phyloP scores from a whole-genome alignment of 2,888 invertebrate species.

The Crioceris asparagi region DNA sequence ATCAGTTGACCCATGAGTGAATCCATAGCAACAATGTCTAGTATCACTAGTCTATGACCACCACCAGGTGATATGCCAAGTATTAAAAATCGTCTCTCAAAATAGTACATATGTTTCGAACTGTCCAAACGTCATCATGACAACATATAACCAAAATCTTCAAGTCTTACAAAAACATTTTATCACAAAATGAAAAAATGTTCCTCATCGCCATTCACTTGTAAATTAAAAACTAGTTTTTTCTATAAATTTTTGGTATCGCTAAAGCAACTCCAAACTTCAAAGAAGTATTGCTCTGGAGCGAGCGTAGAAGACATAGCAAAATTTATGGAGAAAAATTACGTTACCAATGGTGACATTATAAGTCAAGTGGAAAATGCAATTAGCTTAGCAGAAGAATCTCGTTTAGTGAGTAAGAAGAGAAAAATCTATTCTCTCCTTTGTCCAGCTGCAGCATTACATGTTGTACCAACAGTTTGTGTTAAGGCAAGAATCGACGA shows the following conservation, averaged over 20 bases:
- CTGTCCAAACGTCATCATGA: background rate
- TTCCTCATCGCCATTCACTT: constrained; percentile 6
- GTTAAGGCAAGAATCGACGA: constrained; percentile 18
- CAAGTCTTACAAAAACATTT: background rate
- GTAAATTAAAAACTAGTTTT: constrained; percentile 17
- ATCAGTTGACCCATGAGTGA: too few species aligned
- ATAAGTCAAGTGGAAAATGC: constrained; percentile 20
- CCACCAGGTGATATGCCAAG: too few species aligned
- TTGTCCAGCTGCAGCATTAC: constrained; percentile 20
- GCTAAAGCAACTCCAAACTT: constrained; percentile 19
- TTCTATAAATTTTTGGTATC: constrained; percentile 21
- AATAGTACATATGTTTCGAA: too few species aligned
- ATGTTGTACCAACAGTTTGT: constrained; percentile 17
- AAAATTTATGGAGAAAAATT: constrained; percentile 18
- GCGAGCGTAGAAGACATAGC: constrained; percentile 19
- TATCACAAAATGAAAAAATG: constrained; percentile 16
- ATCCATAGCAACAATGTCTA: too few species aligned
- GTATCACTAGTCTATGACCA: too few species aligned
- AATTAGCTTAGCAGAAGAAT: constrained; percentile 17
- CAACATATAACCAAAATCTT: background rate
- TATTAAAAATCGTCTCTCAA: too few species aligned
- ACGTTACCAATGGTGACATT: constrained; percentile 19
- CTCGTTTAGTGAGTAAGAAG: constrained; percentile 16
- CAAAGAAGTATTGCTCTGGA: constrained; percentile 15
- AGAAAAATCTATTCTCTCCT: constrained; percentile 17